Conservation (phyloP, 2,113 vertebrate species). For the Ploceus nigricollis region DNA sequence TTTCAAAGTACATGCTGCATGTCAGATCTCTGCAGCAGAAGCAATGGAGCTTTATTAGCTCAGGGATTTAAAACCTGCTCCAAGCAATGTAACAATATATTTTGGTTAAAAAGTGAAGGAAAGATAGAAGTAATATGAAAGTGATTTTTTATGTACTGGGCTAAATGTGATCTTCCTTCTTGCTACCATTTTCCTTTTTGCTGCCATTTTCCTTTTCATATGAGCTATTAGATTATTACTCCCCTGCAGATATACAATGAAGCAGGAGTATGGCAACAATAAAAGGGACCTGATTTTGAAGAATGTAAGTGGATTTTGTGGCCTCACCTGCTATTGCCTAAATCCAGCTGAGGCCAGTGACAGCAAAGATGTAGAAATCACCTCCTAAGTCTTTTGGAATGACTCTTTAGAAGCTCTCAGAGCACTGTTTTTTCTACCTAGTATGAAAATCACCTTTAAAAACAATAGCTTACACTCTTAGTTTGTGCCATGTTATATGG, state of each 20-base stretch:
- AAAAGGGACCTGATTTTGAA: not conserved
- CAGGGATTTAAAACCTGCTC: constrained; percentile 69
- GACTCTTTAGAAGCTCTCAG: not conserved
- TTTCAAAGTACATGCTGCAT: constrained; percentile 61
- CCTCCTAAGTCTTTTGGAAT: not conserved
- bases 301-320: not conserved
- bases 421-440: not conserved
- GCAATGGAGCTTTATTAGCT: constrained; percentile 68
- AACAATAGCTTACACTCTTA: not conserved
- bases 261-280: not conserved
- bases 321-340: not conserved
- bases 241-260: not conserved
- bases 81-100: constrained; percentile 57
- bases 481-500: not conserved
- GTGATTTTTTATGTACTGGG: not conserved
- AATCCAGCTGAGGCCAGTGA: not conserved
- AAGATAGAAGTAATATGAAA: constrained; percentile 19
- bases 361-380: not conserved
- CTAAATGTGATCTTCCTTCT: constrained; percentile 26
- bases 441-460: not conserved
- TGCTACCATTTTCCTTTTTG: not conserved
- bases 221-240: not conserved
- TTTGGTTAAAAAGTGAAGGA: constrained; percentile 53
- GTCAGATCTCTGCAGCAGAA: constrained; percentile 67
- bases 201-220: not conserved